Evolutionary conservation across 2,113 vertebrate species (phyloP).

Genomic region (Hymenochirus boettgeri): DNA sequence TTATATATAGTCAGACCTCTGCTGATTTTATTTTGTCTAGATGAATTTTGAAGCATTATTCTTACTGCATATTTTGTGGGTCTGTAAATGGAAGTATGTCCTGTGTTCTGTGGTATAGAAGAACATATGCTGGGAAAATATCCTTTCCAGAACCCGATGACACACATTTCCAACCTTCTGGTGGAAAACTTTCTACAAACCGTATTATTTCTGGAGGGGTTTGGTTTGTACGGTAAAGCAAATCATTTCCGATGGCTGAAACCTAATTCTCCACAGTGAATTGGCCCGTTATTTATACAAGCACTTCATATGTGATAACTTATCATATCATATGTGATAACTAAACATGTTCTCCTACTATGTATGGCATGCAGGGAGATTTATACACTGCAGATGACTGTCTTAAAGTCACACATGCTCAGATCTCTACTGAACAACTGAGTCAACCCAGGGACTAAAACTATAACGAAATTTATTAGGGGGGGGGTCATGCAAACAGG

Average conservation of each 20-base stretch:
- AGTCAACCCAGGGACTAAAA: no score
- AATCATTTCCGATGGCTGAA: constrained; percentile 6
- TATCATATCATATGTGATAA: no score
- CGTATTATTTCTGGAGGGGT: constrained; percentile 24
- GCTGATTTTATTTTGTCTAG: neutral
- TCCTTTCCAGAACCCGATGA: constrained; percentile 24
- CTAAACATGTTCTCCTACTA: no score
- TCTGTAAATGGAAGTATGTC: constrained; percentile 12
- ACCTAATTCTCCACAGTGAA: neutral
- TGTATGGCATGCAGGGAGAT: no score
- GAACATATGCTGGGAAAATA: constrained; percentile 10
- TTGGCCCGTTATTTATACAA: no score
- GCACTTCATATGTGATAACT: no score
- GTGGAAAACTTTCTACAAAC: constrained; percentile 7
- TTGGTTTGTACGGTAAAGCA: constrained; percentile 4
- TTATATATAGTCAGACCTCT: no score
- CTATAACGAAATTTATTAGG: no score
- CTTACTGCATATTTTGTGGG: neutral
- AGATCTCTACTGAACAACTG: no score
- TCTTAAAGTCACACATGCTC: no score
- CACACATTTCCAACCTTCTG: constrained; percentile 16
- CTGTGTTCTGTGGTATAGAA: constrained; percentile 12
- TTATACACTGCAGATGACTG: no score
- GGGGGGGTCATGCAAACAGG: no score
- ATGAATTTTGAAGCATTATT: neutral